Evolutionary conservation across 2,797 vertebrate species (phyloP), one percentile per base, ranked within the genome.

Genomic region (Galago senegalensis): DNA sequence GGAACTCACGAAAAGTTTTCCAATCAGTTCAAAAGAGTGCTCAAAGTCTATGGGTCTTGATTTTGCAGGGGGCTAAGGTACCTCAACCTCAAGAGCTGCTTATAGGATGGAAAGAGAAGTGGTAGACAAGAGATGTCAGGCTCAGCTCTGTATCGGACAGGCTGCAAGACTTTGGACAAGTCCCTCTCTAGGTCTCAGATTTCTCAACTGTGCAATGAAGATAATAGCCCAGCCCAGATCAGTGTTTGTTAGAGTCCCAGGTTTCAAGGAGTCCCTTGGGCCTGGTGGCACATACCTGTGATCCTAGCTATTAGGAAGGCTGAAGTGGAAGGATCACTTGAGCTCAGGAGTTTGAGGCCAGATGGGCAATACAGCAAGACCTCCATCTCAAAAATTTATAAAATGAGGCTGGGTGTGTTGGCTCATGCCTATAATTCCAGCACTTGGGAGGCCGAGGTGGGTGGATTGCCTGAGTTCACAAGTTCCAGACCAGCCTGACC

Each of bases 151-250:
- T 0, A 60, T 16, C 31, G 21, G 27, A 63, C 18, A 93, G 63
- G 65, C 53, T 89, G 25, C 29, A 60, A 91, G 70, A 34, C 34
- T 29, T 5, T 9, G 9, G 46, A 46, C 31, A 61, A 61, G 12
- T 34, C 40, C 76, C 76, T 87, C 3, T 34, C 70, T 80, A 23
- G 56, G 79, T 43, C 84, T 94, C 13, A 27, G 56, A 40, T 73
- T 89, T 86, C 87, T 91, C 76, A 85, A 72, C 70, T 58, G 67
- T 29, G 21, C 91, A 85, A 75, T 53, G 37, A 93, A 94, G 76
- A 23, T 58, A 80, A 70, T 10, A 72, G 9, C 27, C 43, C 20
- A 73, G 58, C 76, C 61, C 46, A 86, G 60, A n/a, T 34, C 21
- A 76, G 53, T 69, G 49, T 63, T 75, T 40, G 67, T 80, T 31